Evolutionary conservation across 2,888 invertebrate species (phyloP).

Genomic region (Linnaemya tessellans): DNA sequence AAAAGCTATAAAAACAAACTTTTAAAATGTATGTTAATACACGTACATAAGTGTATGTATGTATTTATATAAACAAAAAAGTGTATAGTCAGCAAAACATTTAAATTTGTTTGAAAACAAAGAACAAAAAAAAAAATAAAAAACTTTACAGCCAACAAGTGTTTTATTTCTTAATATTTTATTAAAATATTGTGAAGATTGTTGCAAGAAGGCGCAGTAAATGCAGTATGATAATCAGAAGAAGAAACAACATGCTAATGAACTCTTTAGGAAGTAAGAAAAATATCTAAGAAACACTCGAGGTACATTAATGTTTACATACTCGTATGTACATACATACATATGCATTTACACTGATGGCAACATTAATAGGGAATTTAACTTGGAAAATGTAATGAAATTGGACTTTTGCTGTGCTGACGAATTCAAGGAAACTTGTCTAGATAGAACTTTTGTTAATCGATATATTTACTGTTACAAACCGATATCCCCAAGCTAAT

Average conservation of each 20-base stretch:
- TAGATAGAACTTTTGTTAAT: too few species aligned
- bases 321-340: not conserved
- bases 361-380: not conserved
- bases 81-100: slow-evolving; percentile 24
- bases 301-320: not conserved
- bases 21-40: not conserved
- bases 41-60: slow-evolving; percentile 5
- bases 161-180: slow-evolving; percentile 17
- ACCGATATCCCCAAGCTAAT: too few species aligned
- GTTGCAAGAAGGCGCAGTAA: not conserved
- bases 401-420: not conserved
- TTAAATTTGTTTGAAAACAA: not conserved
- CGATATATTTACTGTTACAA: too few species aligned
- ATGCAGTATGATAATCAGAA: not conserved
- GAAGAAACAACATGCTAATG: slow-evolving; percentile 33
- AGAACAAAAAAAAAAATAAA: not conserved
- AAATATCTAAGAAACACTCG: slow-evolving; percentile 15
- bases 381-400: not conserved
- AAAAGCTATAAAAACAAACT: slow-evolving; percentile 17
- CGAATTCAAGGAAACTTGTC: too few species aligned
- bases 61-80: slow-evolving; percentile 12
- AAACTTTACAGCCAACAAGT: slow-evolving; percentile 45
- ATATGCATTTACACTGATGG: not conserved
- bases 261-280: slow-evolving; percentile 54
- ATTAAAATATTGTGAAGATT: not conserved